These are phyloP conservation scores for Diadegma fenestrale DNA, from an alignment of 2,888 invertebrate species.

Conservation along the genomic window DNA sequence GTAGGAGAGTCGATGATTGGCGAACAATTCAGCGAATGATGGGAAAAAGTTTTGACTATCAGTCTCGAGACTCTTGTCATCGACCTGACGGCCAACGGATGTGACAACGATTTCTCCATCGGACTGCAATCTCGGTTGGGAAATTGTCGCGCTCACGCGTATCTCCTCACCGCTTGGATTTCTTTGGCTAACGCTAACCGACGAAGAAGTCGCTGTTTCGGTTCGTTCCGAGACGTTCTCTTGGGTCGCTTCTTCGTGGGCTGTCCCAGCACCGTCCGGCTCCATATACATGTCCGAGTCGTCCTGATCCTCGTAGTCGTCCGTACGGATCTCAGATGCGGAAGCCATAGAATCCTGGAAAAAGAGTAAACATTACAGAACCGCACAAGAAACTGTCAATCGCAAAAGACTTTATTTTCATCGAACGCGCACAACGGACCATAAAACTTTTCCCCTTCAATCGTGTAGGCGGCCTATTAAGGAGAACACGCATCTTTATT, in stretches of 20 bases:
- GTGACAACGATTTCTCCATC: conserved; percentile 45
- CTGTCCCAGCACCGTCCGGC: conserved; percentile 79
- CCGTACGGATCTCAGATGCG: conserved; percentile 78
- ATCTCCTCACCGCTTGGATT: conserved; percentile 69
- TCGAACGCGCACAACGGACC: not conserved
- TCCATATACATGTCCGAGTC: conserved; percentile 85
- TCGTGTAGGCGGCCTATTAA: conserved; percentile 3
- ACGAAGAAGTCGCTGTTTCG: conserved; percentile 60
- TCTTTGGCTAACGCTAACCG: conserved; percentile 35
- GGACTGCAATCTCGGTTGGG: conserved; percentile 65
- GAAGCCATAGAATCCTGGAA: conserved; percentile 82
- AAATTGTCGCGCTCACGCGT: conserved; percentile 69
- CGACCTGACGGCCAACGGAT: conserved; percentile 37
- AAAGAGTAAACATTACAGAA: conserved; percentile 39
- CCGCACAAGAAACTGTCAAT: not conserved
- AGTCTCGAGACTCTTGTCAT: conserved; percentile 86
- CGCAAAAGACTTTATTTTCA: not conserved
- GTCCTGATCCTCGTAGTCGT: conserved; percentile 83
- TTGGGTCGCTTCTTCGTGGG: conserved; percentile 62
- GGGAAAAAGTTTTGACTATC: conserved; percentile 92
- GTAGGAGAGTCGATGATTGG: conserved; percentile 87
- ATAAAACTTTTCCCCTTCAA: conserved; percentile 5
- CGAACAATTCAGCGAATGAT: conserved; percentile 90
- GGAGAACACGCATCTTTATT: conserved; percentile 26
- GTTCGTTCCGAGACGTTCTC: conserved; percentile 37